A percentile compares a stretch with the other conserved stretches of the same genome.
Evolutionary conservation across 2,113 vertebrate genomes (phyloP).

Genomic region (Labeo rohita): DNA sequence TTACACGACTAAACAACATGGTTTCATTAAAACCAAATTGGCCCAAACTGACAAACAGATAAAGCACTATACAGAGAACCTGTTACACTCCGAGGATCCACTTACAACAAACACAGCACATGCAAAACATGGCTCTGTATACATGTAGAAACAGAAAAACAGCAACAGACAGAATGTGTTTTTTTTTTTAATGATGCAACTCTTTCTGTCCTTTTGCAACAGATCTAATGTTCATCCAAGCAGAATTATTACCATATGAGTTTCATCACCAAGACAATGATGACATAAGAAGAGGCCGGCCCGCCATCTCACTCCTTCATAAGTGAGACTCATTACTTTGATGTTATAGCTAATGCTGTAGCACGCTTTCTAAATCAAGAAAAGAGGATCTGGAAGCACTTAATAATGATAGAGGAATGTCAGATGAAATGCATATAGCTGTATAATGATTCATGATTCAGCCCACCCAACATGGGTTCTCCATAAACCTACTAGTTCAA

Average conservation of each 20-base stretch:
- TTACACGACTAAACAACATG: neutral
- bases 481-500: neutral
- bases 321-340: conserved; percentile 30
- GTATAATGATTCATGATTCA: conserved; percentile 22
- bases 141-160: conserved; percentile 76
- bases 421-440: conserved; percentile 31
- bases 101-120: conserved; percentile 75
- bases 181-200: conserved; percentile 43
- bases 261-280: conserved; percentile 10
- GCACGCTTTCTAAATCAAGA: neutral
- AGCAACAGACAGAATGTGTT: conserved; percentile 22
- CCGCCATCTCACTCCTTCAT: conserved; percentile 12
- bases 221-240: conserved; percentile 43
- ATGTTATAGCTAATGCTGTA: conserved; percentile 18
- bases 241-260: conserved; percentile 32
- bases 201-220: conserved; percentile 42
- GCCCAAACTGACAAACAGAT: conserved; percentile 83
- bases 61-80: conserved; percentile 80
- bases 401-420: conserved; percentile 8
- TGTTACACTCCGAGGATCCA: conserved; percentile 84
- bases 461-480: conserved; percentile 17
- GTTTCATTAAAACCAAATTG: conserved; percentile 80
- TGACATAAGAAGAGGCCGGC: conserved; percentile 31
- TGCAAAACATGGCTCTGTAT: conserved; percentile 50
- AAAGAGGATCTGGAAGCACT: conserved; percentile 21